phyloP scores from a whole-genome alignment of 2,113 vertebrate genomes.

The Gallinago paraguaiae region DNA sequence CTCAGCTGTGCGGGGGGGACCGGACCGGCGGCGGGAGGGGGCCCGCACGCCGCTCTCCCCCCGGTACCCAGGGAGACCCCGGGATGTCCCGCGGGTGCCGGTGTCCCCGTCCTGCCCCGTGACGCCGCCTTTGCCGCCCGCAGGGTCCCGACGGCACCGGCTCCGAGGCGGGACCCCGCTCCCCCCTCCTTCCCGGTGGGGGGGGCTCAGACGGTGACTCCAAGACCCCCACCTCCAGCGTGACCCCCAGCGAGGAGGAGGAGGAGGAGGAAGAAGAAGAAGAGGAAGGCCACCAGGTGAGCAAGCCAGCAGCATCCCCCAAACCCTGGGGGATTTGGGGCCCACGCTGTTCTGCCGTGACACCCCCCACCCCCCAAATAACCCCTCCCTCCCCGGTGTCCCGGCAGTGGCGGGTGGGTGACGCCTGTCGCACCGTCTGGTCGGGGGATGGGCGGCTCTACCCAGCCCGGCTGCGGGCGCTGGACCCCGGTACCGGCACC shows the following conservation, averaged over 20 bases:
- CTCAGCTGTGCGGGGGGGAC: too few species aligned
- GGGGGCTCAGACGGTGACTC: neutral
- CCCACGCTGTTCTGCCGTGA: too few species aligned
- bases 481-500: neutral
- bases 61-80: neutral
- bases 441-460: slow-evolving; percentile 22
- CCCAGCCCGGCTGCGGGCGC: neutral
- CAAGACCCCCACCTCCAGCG: neutral
- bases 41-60: too few species aligned
- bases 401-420: slow-evolving; percentile 56
- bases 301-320: neutral
- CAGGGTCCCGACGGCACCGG: neutral
- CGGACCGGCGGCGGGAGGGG: neutral
- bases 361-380: too few species aligned
- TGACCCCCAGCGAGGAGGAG: neutral
- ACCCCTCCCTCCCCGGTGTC: neutral
- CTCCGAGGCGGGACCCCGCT: neutral
- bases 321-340: neutral
- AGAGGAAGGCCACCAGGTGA: neutral
- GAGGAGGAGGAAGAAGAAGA: neutral
- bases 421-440: neutral
- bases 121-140: neutral
- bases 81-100: neutral
- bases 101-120: neutral
- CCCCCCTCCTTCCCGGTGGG: neutral